Percentiles rank a stretch among this genome's conserved stretches.
Conservation (phyloP, 1,140 invertebrate species). For the Nephotettix cincticeps region DNA sequence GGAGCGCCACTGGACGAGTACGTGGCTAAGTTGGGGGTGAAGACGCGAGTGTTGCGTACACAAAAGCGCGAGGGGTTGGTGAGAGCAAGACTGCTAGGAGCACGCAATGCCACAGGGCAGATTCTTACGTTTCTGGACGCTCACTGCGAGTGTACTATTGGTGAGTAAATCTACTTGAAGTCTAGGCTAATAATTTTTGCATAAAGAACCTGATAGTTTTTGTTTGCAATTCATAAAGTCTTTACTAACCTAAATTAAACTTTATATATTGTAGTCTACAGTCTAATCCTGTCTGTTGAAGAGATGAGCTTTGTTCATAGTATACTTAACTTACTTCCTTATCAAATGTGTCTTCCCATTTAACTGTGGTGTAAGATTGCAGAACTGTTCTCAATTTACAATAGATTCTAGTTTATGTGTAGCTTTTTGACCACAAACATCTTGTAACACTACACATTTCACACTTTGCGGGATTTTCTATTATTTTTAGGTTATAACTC, state of each 20-base stretch:
- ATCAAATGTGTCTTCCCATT: too few species aligned
- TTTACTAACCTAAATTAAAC: neutral
- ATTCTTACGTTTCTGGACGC: constrained; percentile 90
- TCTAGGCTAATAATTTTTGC: neutral
- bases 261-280: neutral
- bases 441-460: too few species aligned
- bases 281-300: too few species aligned
- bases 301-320: too few species aligned
- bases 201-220: neutral
- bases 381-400: too few species aligned
- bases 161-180: constrained; percentile 46
- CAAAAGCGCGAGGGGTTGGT: constrained; percentile 76
- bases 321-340: too few species aligned
- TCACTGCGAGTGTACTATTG: constrained; percentile 88
- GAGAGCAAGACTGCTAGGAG: constrained; percentile 82
- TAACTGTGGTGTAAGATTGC: too few species aligned
- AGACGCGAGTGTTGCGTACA: constrained; percentile 67
- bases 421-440: too few species aligned
- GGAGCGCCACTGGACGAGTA: constrained; percentile 75
- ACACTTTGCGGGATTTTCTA: too few species aligned
- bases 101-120: constrained; percentile 70
- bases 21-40: constrained; percentile 63
- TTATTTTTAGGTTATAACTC: too few species aligned
- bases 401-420: too few species aligned
- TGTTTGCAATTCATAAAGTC: neutral